Conservation (phyloP, 2,888 invertebrate genomes). For the Calliphora vomitoria region DNA sequence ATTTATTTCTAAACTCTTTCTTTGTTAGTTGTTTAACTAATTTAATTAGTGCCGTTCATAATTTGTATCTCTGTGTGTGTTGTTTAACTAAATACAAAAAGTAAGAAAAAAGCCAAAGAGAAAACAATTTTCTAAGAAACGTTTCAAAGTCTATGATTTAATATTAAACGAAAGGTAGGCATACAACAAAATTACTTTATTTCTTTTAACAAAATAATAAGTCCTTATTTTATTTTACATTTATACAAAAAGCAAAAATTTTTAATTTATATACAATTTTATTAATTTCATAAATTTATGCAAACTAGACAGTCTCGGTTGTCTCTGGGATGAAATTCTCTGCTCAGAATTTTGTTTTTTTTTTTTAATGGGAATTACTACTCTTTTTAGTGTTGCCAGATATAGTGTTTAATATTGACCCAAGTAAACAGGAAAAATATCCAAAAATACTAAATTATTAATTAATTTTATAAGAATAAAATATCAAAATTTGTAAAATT, state of each 20-base stretch:
- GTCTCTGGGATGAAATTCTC: constrained; percentile 3
- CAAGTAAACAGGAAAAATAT: background rate
- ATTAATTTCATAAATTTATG: constrained; percentile 7
- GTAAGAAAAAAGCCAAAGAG: constrained; percentile 9
- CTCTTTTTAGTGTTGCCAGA: constrained; percentile 23
- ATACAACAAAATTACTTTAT: constrained; percentile 8
- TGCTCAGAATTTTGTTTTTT: constrained; percentile 18
- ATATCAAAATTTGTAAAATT: too few relatives aligned
- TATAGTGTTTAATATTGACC: background rate
- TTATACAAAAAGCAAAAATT: constrained; percentile 60
- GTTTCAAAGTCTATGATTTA: constrained; percentile 47
- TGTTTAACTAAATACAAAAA: constrained; percentile 21
- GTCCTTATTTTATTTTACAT: constrained; percentile 9
- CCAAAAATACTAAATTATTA: background rate
- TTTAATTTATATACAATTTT: background rate
- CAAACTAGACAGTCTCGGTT: background rate
- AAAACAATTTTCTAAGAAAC: constrained; percentile 27
- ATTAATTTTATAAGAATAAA: too few relatives aligned
- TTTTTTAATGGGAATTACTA: background rate
- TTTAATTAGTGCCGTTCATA: constrained; percentile 65
- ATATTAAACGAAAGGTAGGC: constrained; percentile 67
- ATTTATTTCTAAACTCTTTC: constrained; percentile 27
- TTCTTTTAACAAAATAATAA: background rate
- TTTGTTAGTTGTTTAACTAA: constrained; percentile 51
- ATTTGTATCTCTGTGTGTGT: constrained; percentile 27